Evolutionary conservation across 2,888 invertebrate species (phyloP), one percentile per base, ranked within the genome.

Genomic region (Reticulitermes lucifugus): DNA sequence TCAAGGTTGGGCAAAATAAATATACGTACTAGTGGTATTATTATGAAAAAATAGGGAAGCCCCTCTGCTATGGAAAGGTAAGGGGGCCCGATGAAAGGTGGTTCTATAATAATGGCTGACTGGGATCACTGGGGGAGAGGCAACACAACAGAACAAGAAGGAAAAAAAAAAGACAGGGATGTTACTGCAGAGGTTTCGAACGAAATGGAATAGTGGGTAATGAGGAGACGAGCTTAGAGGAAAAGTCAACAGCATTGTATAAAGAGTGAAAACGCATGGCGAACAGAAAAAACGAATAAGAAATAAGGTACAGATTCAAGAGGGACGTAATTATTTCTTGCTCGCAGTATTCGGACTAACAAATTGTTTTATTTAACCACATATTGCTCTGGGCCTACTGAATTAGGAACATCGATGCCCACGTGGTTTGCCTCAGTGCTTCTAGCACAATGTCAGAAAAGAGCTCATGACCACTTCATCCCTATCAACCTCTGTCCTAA

Each of bases 1-100:
- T 41, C 81, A 81, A 81, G 81, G 73, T 59, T 59, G 60, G 70
- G 46, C 81, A 81, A 81, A 81, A 81, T 81, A 81, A 81, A 81
- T 81, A 81, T 65, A 81, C 35, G 80, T 55, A 46, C 65, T 46
- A 70, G 41, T 14, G 81, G 43, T 81, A 46, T 81, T 81, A 81
- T 81, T 81, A 81, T 81, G 70, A 81, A 81, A 81, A 81, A 65
- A 41, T 77, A 77, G 70, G 65, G 65, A 22, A 43, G 43, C 65
- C 81, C 41, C 41, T 41, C 65, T 81, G 18, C 70, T 55, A 41
- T 81, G 70, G 41, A 60, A 43, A 65, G 81, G 55, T 70, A 81
- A 46, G 70, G 65, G 81, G 81, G 43, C 35, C 46, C 12, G 22
- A 35, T 81, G 81, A 81, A 81, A 81, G 70, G 81, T 70, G 65